Percentiles rank a stretch among this genome's conserved stretches.
Evolutionary conservation across 2,888 invertebrate genomes (phyloP).

Genomic region (Caenorhabditis sp.): DNA sequence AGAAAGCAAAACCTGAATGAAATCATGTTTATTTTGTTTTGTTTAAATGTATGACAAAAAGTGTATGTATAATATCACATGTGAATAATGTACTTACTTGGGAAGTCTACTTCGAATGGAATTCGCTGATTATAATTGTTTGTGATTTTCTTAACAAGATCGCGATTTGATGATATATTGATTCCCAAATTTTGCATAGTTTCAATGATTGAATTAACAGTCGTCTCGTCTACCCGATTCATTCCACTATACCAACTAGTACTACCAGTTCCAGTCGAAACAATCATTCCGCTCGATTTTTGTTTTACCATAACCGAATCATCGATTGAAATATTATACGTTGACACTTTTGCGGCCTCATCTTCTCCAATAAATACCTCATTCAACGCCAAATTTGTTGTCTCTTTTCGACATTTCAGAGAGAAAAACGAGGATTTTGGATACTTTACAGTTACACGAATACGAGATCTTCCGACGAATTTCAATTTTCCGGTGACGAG

Average conservation of each 20-base stretch:
- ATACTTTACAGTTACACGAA: conserved; percentile 81
- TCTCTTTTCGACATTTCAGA: conserved; percentile 14
- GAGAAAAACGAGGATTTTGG: conserved; percentile 70
- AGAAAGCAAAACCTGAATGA: conserved; percentile 80
- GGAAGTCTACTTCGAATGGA: conserved; percentile 47
- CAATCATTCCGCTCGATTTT: conserved; percentile 93
- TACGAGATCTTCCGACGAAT: conserved; percentile 85
- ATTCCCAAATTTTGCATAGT: conserved; percentile 46
- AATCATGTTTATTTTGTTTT: neutral
- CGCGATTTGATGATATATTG: conserved; percentile 25
- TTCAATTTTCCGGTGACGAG: conserved; percentile 77
- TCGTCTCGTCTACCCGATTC: conserved; percentile 48
- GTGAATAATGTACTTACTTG: conserved; percentile 48
- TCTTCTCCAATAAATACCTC: conserved; percentile 97
- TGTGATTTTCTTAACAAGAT: conserved; percentile 35
- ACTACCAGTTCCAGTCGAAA: conserved; percentile 95
- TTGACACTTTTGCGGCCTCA: conserved; percentile 80
- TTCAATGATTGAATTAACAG: conserved; percentile 41
- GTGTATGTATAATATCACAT: no score
- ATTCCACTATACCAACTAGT: conserved; percentile 83
- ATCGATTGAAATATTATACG: conserved; percentile 75
- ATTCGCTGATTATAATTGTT: conserved; percentile 47
- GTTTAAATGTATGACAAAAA: neutral
- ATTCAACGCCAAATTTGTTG: conserved; percentile 89
- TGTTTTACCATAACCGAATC: conserved; percentile 81